Evolutionary conservation across 1,140 invertebrate genomes (phyloP).

Genomic region (Dufourea novaeangliae): DNA sequence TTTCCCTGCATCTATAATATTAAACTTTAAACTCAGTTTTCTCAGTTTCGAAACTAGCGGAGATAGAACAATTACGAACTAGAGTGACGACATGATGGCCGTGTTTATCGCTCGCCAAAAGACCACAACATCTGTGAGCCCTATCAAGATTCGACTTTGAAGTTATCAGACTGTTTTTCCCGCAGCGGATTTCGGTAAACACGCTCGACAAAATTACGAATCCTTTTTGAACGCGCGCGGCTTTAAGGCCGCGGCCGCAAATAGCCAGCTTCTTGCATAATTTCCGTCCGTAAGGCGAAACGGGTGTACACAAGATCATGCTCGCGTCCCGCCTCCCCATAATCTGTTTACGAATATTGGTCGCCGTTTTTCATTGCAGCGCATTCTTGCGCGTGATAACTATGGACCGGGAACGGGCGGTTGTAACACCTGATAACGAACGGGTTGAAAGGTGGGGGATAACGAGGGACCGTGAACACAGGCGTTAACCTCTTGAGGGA

Average conservation of each 20-base stretch:
- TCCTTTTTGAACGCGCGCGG: background rate
- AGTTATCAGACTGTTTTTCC: background rate
- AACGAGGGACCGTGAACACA: background rate
- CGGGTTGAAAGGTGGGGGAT: background rate
- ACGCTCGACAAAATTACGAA: background rate
- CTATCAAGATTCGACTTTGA: too few relatives aligned
- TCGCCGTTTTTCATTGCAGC: constrained; percentile 33
- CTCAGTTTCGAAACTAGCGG: too few relatives aligned
- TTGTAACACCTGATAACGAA: constrained; percentile 59
- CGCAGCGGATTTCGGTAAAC: background rate
- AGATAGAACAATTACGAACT: too few relatives aligned
- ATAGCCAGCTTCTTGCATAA: constrained; percentile 56
- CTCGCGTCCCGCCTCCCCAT: constrained; percentile 5
- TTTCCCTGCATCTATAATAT: too few relatives aligned
- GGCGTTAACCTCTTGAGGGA: background rate
- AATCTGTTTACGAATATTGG: constrained; percentile 61
- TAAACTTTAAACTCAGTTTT: too few relatives aligned
- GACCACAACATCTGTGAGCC: too few relatives aligned
- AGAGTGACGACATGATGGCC: too few relatives aligned
- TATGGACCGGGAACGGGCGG: constrained; percentile 7
- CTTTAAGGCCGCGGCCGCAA: constrained; percentile 4
- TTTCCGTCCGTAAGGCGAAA: constrained; percentile 11
- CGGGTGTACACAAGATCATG: background rate
- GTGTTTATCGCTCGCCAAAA: too few relatives aligned
- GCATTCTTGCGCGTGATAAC: constrained; percentile 49